Evolutionary conservation across 2,113 vertebrate genomes (phyloP).

Genomic region (Tenrec ecaudatus): DNA sequence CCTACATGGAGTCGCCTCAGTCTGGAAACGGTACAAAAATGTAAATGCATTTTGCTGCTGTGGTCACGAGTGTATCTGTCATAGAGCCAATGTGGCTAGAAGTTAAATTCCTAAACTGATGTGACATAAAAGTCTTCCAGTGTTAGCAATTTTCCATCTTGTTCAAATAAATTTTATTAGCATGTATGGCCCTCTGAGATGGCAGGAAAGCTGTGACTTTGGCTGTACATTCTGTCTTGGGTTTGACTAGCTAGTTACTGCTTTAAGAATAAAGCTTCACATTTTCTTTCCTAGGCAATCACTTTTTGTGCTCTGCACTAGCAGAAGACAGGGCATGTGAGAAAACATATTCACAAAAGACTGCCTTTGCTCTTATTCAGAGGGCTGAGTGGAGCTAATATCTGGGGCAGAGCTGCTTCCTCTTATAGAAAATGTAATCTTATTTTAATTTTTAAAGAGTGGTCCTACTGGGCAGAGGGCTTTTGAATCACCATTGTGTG

Average conservation of each 20-base stretch:
- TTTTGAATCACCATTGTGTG: conserved; percentile 41
- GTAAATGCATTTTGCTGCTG: conserved; percentile 50
- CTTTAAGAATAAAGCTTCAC: not conserved
- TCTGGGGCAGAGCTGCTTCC: conserved; percentile 47
- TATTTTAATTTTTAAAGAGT: conserved; percentile 76
- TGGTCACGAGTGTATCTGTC: conserved; percentile 56
- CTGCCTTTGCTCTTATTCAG: conserved; percentile 34
- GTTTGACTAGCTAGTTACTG: not conserved
- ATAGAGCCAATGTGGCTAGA: not conserved
- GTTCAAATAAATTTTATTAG: conserved; percentile 66
- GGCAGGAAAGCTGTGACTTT: conserved; percentile 27
- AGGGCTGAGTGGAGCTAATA: conserved; percentile 30
- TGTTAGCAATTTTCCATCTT: conserved; percentile 68
- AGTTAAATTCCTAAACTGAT: conserved; percentile 71
- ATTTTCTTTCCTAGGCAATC: conserved; percentile 22
- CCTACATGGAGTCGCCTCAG: not conserved
- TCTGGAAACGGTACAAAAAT: not conserved
- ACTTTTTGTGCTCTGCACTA: conserved; percentile 25
- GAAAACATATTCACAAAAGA: conserved; percentile 44
- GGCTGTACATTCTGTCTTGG: conserved; percentile 32
- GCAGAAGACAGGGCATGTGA: not conserved
- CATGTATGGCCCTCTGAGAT: not conserved
- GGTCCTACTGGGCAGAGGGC: conserved; percentile 51
- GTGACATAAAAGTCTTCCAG: conserved; percentile 48
- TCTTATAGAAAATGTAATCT: conserved; percentile 65